Evolutionary conservation across 2,888 invertebrate species (phyloP), one percentile per base, ranked within the genome.

Genomic region (Pantelozetes paolii): DNA sequence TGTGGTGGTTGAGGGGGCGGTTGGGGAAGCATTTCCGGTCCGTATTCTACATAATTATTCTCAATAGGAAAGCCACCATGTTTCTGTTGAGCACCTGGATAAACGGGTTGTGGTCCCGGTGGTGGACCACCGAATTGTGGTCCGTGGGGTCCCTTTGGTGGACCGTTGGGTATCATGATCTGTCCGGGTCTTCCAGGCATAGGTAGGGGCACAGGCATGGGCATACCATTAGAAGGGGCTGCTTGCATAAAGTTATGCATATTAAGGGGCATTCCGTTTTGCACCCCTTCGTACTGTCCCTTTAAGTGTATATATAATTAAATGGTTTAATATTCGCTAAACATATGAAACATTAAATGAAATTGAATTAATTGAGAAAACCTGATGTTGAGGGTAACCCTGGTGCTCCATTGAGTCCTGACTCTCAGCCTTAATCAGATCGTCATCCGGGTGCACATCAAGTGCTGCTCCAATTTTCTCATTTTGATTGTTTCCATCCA

Each of bases 351-450:
- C 2, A 59, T 59, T 36, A 15, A 11, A 64, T 36, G 30, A 3
- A 32, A 32, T 62, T 18, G 32, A n/a, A n/a, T 36, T n/a, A 59
- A 32, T 28, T n/a, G n/a, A n/a, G n/a, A n/a, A n/a, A n/a, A 74
- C 74, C 74, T 74, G 74, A 42, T 74, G 74, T 23, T 71, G 59
- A 32, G 59, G 62, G 64, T 71, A 71, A 11, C 28, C 62, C 48
- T 74, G 71, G 28, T 74, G 74, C 30, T 74, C 74, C 36, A 70
- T 18, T 26, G 62, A 45, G 23, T 74, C 74, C 45, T 74, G 74
- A 71, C 71, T 74, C 32, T 74, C 74, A 32, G 74, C 74, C 40
- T 74, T 74, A 23, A 74, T 45, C 50, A 74, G 30, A 20, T 74
- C 74, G 42, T 74, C 74, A 45, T 74, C 74, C 40, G 69, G 69